A percentile compares a stretch with the other conserved stretches of the same genome.
Evolutionary conservation across 2,113 vertebrate species (phyloP).

Genomic region (human): GRCh38 chr4:173159501-173160000

Average conservation of each 20-base stretch:
- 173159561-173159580: not conserved
- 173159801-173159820: not conserved
- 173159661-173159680: not conserved
- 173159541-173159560: not conserved
- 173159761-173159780: not conserved
- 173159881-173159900: not conserved
- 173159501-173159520: slow-evolving; percentile 42
- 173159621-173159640: not conserved
- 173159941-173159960: not conserved
- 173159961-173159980: not conserved
- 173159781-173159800: not conserved
- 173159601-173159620: slow-evolving; percentile 3
- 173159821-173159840: not conserved
- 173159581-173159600: not conserved
- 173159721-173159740: not conserved
- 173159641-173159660: not conserved
- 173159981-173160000: not conserved
- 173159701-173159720: not conserved
- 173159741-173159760: not conserved
- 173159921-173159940: not conserved
- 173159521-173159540: not conserved
- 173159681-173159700: not conserved
- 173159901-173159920: not conserved
- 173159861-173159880: not conserved
- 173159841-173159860: not conserved